Conservation (phyloP, 2,888 invertebrate species). For the Villa cingulata region DNA sequence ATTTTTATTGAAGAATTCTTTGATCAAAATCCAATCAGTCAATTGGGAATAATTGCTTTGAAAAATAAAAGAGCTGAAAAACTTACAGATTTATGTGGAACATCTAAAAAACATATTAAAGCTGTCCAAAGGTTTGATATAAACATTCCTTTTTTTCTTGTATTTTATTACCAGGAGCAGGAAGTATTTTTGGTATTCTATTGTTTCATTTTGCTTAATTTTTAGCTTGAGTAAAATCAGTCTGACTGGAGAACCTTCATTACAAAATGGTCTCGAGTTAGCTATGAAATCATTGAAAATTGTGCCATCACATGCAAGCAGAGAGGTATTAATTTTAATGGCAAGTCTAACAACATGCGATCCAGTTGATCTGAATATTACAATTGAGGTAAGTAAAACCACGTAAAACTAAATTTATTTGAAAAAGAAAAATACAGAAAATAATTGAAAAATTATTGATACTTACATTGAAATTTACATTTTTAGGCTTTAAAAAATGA, state of each 20-base stretch:
- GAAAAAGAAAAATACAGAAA: neutral
- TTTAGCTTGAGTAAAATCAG: conserved; percentile 44
- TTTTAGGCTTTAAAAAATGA: conserved; percentile 55
- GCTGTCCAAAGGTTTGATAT: conserved; percentile 41
- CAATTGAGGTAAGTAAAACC: conserved; percentile 50
- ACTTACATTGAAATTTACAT: conserved; percentile 1
- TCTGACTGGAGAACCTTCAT: conserved; percentile 71
- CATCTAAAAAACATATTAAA: conserved; percentile 65
- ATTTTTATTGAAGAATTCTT: conserved; percentile 93
- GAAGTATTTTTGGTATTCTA: neutral
- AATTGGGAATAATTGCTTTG: conserved; percentile 81
- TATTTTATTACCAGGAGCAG: neutral
- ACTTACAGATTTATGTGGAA: conserved; percentile 80
- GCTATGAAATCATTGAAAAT: conserved; percentile 72
- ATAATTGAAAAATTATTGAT: neutral
- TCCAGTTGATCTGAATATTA: conserved; percentile 78
- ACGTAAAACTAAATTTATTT: neutral
- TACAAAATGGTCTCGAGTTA: conserved; percentile 89
- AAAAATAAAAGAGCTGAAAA: conserved; percentile 91
- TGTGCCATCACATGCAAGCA: conserved; percentile 86
- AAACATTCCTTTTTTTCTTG: neutral
- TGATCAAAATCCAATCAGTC: conserved; percentile 97
- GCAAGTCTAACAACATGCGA: conserved; percentile 95
- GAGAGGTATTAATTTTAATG: conserved; percentile 83
- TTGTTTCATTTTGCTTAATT: neutral